Evolutionary conservation across 2,888 invertebrate genomes (phyloP), one percentile per base, ranked within the genome.

Genomic region (Meloe dianella): DNA sequence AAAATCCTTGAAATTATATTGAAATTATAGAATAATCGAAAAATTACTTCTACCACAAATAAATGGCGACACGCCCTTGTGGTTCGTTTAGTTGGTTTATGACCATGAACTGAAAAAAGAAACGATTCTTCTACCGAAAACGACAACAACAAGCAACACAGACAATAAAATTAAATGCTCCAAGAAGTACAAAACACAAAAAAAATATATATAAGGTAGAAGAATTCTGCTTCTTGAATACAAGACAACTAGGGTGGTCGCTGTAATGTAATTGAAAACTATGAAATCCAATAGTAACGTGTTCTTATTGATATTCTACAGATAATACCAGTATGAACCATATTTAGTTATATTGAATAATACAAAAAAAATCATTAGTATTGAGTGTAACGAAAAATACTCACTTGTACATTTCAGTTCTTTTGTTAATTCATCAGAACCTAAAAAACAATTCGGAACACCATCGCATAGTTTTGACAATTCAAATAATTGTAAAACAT

Each of bases 331-430:
- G 68, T 69, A 67, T 67, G 64, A 63, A 38, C 72, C 70, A 68
- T 70, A 61, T 72, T 65, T 60, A 67, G 70, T 38, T 22, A 41
- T 30, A 29, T 64, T 51, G 9, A 51, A 20, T 20, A 22, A 22
- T 51, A 22, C 4, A 17, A 8, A n/a, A 41, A 41, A 38, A 38
- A 14, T 47, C 2, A n/a, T 27, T 27, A n/a, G n/a, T n/a, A n/a
- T n/a, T n/a, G n/a, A n/a, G n/a, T n/a, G n/a, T n/a, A n/a, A n/a
- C n/a, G n/a, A n/a, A n/a, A n/a, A n/a, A n/a, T 57, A 86, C 91
- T 90, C 85, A 96, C 96, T 92, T 89, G 95, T 93, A 89, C 96
- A 96, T 88, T 96, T 96, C 80, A 96, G 91, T 87, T 94, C 94
- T 84, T 90, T 89, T 81, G 89, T 89, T 82, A 94, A 89, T 87